Base-by-base conservation (phyloP, 2,797 vertebrate species). In the Champsocephalus gunnari region DNA sequence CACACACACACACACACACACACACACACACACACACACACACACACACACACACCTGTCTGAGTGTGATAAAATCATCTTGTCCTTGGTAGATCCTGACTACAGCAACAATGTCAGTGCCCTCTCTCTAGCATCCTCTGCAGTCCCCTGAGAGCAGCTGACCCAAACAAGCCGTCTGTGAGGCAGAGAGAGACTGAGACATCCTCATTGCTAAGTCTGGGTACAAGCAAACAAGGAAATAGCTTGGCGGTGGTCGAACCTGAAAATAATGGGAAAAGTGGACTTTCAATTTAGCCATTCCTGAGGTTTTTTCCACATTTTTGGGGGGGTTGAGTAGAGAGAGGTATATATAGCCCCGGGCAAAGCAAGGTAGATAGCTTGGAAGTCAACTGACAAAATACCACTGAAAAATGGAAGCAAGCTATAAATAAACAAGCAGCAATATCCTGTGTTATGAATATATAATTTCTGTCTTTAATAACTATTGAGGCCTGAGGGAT, bases 371-470 rank as follows among this genome's bases (percentile, higher is more conserved):
- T 93, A 94, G 95, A 96, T 95, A 93, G 94, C 93, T 95, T 94
- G 93, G 91, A 95, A 96, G 94, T 95, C 91, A 89, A 94, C 95
- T 94, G 94, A 96, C 95, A 96, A 97, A 97, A 96, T 95, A 95
- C 94, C 94, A 89, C 77, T 86, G 93, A 94, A 93, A 95, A 95
- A 96, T 96, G 93, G 95, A 96, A 94, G 94, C 90, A 92, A 79
- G 95, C 93, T 96, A 96, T 97, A 97, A 97, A 97, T 96, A 97
- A 98, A 97, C 96, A 96, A 96, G 95, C 95, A 95, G 96, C 96
- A 97, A 96, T 97, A 97, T 96, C 95, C 93, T 90, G 94, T 92
- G 93, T 96, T 96, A 96, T 97, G 96, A 97, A 97, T 97, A 96
- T 96, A 96, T 97, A 95, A 97, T 98, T 97, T 96, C 93, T 93